These are phyloP conservation scores for Fundulus diaphanus DNA, from an alignment of 2,797 vertebrate species.

Conservation along the genomic window DNA sequence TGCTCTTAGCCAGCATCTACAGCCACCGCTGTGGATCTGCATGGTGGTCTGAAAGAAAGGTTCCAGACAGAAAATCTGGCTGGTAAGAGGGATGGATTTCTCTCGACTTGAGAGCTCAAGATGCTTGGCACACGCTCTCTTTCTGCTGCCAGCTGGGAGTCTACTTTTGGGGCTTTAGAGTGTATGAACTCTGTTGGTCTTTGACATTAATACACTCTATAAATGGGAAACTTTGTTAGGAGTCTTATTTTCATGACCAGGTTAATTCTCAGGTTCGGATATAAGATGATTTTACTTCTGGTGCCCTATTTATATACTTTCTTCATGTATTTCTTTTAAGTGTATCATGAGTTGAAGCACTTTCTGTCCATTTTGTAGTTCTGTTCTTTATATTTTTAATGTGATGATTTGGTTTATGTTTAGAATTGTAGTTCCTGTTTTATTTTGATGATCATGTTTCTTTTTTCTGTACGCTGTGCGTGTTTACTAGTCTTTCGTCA, in stretches of 20 bases:
- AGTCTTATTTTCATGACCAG: neutral
- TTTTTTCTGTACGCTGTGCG: too few species aligned
- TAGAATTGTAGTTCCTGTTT: too few species aligned
- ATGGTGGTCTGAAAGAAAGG: slow-evolving; percentile 27
- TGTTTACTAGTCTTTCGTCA: neutral
- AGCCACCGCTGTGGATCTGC: slow-evolving; percentile 30
- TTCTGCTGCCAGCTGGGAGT: slow-evolving; percentile 41
- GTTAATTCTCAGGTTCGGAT: too few species aligned
- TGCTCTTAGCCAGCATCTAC: slow-evolving; percentile 17
- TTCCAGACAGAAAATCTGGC: slow-evolving; percentile 19
- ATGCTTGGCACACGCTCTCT: slow-evolving; percentile 39
- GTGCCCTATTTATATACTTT: too few species aligned
- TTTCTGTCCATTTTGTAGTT: too few species aligned
- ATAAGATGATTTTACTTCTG: too few species aligned
- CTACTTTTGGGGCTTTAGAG: slow-evolving; percentile 29
- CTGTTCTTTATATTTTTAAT: too few species aligned
- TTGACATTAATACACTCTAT: slow-evolving; percentile 10
- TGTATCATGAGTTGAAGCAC: too few species aligned
- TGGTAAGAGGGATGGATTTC: slow-evolving; percentile 32
- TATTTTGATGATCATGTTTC: too few species aligned
- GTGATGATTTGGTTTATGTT: too few species aligned
- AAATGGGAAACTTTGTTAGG: slow-evolving; percentile 19
- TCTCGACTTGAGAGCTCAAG: slow-evolving; percentile 50
- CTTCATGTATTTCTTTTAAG: too few species aligned
- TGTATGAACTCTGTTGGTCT: slow-evolving; percentile 25